A percentile compares a stretch with the other conserved stretches of the same genome.
Conservation (phyloP, 2,797 vertebrate genomes). For the Bradypus variegatus region DNA sequence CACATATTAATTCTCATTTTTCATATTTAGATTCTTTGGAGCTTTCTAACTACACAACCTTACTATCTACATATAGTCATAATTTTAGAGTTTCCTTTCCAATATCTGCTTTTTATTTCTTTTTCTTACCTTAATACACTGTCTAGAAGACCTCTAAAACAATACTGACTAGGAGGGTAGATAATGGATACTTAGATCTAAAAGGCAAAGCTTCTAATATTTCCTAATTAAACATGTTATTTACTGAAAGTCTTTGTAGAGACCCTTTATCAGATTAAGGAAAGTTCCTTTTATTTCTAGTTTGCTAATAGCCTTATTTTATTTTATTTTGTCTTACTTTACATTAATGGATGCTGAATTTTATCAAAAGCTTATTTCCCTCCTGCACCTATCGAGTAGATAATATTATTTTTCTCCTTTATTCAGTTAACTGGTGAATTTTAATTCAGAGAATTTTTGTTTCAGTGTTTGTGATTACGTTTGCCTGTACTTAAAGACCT, state of each 20-base stretch:
- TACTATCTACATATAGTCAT: not conserved
- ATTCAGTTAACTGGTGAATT: not conserved
- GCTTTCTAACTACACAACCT: not conserved
- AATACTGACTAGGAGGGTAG: not conserved
- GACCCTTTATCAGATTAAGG: not conserved
- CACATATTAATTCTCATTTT: not conserved
- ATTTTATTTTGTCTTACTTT: not conserved
- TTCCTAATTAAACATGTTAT: not conserved
- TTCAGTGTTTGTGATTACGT: not conserved
- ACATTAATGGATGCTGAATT: not conserved
- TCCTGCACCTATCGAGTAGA: not conserved
- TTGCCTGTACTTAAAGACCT: not conserved
- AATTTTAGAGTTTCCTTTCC: not conserved
- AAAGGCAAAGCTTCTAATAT: not conserved
- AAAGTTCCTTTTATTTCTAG: not conserved
- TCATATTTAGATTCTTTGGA: not conserved
- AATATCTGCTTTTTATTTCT: not conserved
- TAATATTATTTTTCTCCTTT: not conserved
- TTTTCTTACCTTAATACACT: not conserved
- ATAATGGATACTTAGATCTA: not conserved
- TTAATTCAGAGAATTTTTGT: not conserved
- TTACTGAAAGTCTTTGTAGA: not conserved
- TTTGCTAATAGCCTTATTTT: not conserved
- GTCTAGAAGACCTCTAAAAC: not conserved
- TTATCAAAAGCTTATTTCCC: not conserved